Evolutionary conservation across 2,888 invertebrate genomes (phyloP), one percentile per base, ranked within the genome.

Genomic region (Lysandra coridon): DNA sequence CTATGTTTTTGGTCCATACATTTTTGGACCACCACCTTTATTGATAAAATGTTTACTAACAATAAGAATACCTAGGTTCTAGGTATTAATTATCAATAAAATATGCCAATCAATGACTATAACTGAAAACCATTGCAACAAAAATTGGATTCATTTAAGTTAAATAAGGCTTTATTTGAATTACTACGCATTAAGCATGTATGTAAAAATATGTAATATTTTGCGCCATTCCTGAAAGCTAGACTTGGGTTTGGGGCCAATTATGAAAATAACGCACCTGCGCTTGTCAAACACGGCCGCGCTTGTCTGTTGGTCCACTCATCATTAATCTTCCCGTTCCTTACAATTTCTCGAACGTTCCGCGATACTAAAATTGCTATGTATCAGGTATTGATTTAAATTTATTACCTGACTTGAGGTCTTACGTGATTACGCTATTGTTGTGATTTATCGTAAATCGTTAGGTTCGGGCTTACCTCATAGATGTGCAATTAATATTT

Each of bases 221-320:
- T 74, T 30, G 69, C 73, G 78, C 78, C 60, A 78, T 83, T 83
- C 83, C 85, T 85, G 90, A 91, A 92, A 91, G 90, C 92, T 91
- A 93, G 90, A 87, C 87, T 82, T 84, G 83, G 83, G 88, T 91
- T 92, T 92, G 90, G 91, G 91, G 90, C 94, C 94, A 94, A 94
- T 94, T 94, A 94, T 93, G 94, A 94, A 94, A 94, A 92, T 93
- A 92, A 93, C 93, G 87, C 94, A 94, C 94, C 94, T 94, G 94
- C 90, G 91, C 93, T 90, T 92, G 93, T 93, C 94, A 92, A 93
- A 92, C 91, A 91, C 90, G 90, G 89, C 92, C 92, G 91, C 91
- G 90, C 89, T 90, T 92, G 92, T 91, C 91, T 88, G 89, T 88
- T 87, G 87, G 86, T 85, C 85, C 86, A 83, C 84, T 83, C 83